These are phyloP conservation scores for Epizoanthus scotinus DNA, from an alignment of 92 coral and sea anemone species.

Conservation along the genomic window DNA sequence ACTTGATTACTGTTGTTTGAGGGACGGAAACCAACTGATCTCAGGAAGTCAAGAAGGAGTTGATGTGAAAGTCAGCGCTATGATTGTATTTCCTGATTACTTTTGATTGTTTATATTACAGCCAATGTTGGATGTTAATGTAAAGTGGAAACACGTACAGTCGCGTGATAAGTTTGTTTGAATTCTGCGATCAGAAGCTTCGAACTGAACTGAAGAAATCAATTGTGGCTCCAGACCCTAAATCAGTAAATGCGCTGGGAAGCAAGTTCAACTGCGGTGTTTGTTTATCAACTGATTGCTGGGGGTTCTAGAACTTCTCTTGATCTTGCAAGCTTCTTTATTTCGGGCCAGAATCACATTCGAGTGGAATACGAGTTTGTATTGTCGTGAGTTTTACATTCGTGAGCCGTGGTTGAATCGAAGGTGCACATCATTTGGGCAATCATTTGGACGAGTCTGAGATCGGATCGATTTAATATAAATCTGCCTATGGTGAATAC, in stretches of 20 bases:
- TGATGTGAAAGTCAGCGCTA: not conserved
- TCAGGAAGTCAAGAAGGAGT: no score
- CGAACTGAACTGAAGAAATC: no score
- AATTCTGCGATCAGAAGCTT: no score
- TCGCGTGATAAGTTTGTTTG: slow-evolving; percentile 9
- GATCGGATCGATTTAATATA: not conserved
- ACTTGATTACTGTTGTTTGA: no score
- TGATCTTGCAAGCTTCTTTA: not conserved
- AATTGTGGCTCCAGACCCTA: no score
- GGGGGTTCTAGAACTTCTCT: not conserved
- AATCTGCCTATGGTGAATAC: no score
- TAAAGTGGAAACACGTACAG: not conserved
- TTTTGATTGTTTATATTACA: slow-evolving; percentile 10
- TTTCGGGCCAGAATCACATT: not conserved
- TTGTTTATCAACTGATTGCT: not conserved
- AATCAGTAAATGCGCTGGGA: not conserved
- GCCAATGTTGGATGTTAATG: not conserved
- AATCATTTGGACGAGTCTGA: no score
- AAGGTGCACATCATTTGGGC: no score
- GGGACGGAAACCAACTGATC: no score
- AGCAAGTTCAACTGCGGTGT: not conserved
- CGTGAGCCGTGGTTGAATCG: not conserved
- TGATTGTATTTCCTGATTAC: slow-evolving; percentile 11
- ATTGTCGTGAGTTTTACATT: not conserved
- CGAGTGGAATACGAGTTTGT: not conserved